phyloP scores from a whole-genome alignment of 2,888 invertebrate species.

The Luperina nickerlii region DNA sequence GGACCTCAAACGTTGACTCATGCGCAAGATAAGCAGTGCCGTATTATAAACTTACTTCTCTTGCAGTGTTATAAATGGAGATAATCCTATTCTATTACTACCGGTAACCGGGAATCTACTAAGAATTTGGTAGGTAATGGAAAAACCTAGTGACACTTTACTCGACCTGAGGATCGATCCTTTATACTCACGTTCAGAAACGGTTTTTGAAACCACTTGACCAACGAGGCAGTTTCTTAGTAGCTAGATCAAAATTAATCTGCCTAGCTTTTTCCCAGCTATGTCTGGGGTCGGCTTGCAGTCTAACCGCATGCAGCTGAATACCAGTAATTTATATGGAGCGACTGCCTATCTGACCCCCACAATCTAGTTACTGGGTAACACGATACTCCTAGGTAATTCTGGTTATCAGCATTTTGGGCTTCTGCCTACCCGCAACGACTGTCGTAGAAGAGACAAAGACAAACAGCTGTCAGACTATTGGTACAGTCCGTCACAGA shows the following conservation, averaged over 20 bases:
- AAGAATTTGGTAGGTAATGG: not conserved
- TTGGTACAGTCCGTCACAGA: not conserved
- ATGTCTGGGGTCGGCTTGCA: not conserved
- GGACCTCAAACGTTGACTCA: not conserved
- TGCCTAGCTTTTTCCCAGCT: not conserved
- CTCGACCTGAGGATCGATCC: not conserved
- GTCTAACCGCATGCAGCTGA: not conserved
- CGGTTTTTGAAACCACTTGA: not conserved
- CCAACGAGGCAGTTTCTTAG: not conserved
- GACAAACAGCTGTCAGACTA: not conserved
- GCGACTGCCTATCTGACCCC: not conserved
- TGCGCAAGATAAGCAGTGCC: not conserved
- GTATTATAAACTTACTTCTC: not conserved
- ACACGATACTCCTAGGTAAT: not conserved
- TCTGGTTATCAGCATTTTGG: not conserved
- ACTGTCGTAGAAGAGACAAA: not conserved
- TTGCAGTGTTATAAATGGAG: not conserved
- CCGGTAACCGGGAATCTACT: not conserved
- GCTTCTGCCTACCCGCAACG: not conserved
- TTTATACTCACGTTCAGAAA: not conserved
- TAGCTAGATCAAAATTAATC: not conserved
- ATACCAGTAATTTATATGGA: not conserved
- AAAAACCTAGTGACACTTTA: not conserved
- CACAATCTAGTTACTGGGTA: not conserved
- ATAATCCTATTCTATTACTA: no score